Base-by-base conservation (phyloP, 2,797 vertebrate species). In the Characodon lateralis region DNA sequence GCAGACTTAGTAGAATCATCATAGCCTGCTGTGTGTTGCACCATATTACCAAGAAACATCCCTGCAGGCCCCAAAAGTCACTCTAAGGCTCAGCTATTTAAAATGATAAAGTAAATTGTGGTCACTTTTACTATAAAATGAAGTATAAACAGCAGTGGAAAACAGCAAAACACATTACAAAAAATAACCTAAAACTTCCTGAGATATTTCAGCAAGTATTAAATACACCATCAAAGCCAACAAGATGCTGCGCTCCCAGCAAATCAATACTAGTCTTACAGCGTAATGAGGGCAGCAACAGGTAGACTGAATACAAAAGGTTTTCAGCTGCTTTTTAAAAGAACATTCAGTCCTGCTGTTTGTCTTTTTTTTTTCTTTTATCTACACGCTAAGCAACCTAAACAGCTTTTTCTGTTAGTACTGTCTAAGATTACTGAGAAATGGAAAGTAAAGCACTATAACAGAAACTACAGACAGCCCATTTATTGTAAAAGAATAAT, bases 181-280 rank as follows among this genome's bases (percentile, higher is more conserved):
- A 59, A 24, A 53, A 56, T 28, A 31, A 43, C 58, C 26, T 51
- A 39, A 76, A 73, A 78, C 65, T 85, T 80, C 68, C 50, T 10
- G 71, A 65, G 77, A 69, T 70, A 72, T 81, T 78, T 82, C 46
- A 83, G 65, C 10, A 81, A 84, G 89, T 71, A 79, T 85, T 84
- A 88, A 90, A 88, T 71, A 80, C 70, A 61, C 63, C 13, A 83
- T 88, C 81, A 87, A 77, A 88, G 82, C 79, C 78, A 82, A 77
- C 72, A 73, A 79, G 77, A 78, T 56, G 66, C 66, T 53, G 51
- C n/a, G 71, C 76, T 85, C 76, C 74, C 59, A 76, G 74, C 74
- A 84, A 82, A 91, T 93, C 90, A 81, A 82, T 90, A 83, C 63
- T 13, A 75, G 58, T 82, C 78, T 80, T 75, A 3, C 79, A 71